Percentiles rank a stretch among this genome's conserved stretches.
These are phyloP conservation scores for Invenusta paracnida DNA, from an alignment of 2,888 invertebrate species.

Conservation along the genomic window DNA sequence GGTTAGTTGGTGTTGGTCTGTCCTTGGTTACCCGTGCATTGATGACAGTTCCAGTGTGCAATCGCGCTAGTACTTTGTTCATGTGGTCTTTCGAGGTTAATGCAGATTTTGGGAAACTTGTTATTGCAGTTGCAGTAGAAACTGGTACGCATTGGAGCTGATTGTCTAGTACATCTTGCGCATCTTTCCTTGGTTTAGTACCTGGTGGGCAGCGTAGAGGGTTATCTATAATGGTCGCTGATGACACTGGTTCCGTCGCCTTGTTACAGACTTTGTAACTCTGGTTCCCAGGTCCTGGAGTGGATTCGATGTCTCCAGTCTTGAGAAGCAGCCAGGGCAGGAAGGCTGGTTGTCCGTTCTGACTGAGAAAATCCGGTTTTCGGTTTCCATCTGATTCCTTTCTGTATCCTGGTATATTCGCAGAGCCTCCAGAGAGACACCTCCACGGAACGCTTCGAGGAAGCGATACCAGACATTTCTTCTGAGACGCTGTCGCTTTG, in stretches of 20 bases:
- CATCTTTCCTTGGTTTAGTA: neutral
- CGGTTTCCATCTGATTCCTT: neutral
- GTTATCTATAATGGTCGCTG: neutral
- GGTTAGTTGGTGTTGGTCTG: neutral
- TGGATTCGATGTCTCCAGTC: neutral
- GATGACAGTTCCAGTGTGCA: neutral
- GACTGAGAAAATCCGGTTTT: neutral
- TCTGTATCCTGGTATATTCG: neutral
- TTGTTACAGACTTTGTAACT: neutral
- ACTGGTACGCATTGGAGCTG: neutral
- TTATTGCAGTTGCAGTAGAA: neutral
- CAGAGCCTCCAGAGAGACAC: neutral
- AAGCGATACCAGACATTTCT: neutral
- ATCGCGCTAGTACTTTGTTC: neutral
- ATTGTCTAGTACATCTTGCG: neutral
- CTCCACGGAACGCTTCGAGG: neutral
- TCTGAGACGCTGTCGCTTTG: too few relatives aligned
- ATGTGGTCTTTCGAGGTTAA: neutral
- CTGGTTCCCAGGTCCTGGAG: neutral
- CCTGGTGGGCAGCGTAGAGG: neutral
- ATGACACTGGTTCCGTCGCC: neutral
- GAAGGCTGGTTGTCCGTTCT: constrained; percentile 2
- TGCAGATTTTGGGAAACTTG: neutral
- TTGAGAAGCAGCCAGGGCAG: neutral
- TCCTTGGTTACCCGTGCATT: neutral